These are phyloP conservation scores for Mactromeris polynyma DNA, from an alignment of 2,888 invertebrate genomes.

Conservation along the genomic window DNA sequence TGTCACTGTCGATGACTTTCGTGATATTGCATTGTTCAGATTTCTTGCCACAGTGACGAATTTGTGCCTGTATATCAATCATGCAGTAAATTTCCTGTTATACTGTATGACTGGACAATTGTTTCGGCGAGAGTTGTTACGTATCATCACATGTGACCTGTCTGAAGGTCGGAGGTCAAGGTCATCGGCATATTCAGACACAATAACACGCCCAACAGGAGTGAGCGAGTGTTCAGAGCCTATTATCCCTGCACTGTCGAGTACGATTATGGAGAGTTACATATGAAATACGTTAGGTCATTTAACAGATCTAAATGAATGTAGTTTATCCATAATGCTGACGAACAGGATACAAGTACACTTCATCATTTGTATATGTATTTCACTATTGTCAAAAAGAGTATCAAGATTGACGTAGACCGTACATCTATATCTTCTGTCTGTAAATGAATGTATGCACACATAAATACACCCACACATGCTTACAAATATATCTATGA, in stretches of 20 bases:
- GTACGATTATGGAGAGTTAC: conserved; percentile 25
- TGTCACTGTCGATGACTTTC: conserved; percentile 55
- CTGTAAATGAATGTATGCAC: no score
- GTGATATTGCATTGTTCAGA: conserved; percentile 70
- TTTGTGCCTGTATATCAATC: conserved; percentile 80
- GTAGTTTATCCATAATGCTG: no score
- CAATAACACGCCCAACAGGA: conserved; percentile 24
- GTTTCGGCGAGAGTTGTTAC: conserved; percentile 78
- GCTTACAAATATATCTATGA: no score
- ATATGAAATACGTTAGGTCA: conserved; percentile 31
- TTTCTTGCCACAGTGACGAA: conserved; percentile 74
- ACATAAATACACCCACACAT: no score
- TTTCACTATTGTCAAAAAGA: no score
- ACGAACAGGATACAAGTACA: no score
- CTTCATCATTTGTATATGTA: no score
- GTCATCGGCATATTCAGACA: conserved; percentile 30
- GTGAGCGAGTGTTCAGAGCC: conserved; percentile 42
- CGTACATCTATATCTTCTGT: no score
- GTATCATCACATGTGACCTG: conserved; percentile 43
- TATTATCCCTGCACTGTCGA: conserved; percentile 26
- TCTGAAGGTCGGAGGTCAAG: conserved; percentile 21
- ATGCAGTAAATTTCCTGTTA: conserved; percentile 82
- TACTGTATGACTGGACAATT: conserved; percentile 81
- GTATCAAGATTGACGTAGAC: no score
- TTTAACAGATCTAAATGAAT: no score